These are phyloP conservation scores for Cylas formicarius DNA, from an alignment of 1,140 invertebrate genomes.

Conservation along the genomic window DNA sequence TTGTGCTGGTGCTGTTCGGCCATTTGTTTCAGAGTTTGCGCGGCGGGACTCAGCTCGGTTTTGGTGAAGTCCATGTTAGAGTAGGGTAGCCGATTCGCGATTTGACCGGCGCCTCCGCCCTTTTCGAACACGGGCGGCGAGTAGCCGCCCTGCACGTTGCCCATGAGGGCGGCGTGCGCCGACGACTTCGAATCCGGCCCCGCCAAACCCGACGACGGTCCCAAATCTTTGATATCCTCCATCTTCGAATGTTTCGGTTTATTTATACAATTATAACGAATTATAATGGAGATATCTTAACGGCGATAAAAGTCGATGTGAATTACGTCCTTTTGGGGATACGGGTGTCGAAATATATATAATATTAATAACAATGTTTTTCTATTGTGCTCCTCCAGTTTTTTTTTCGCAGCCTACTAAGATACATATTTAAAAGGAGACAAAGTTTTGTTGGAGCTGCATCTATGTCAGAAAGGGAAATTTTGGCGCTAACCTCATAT, in stretches of 20 bases:
- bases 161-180: slow-evolving; percentile 30
- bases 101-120: slow-evolving; percentile 29
- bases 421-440: too few relatives aligned
- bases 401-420: too few relatives aligned
- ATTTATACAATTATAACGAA: too few relatives aligned
- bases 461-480: too few relatives aligned
- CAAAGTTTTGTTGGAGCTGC: too few relatives aligned
- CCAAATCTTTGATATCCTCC: slow-evolving; percentile 42
- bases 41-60: slow-evolving; percentile 74
- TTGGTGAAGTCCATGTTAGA: slow-evolving; percentile 49
- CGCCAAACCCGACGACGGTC: slow-evolving; percentile 20
- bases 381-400: too few relatives aligned
- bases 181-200: too few relatives aligned
- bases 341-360: too few relatives aligned
- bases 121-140: slow-evolving; percentile 44
- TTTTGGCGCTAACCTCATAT: too few relatives aligned
- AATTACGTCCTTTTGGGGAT: too few relatives aligned
- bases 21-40: slow-evolving; percentile 92
- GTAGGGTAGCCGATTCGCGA: slow-evolving; percentile 41
- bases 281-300: too few relatives aligned
- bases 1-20: slow-evolving; percentile 93
- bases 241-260: slow-evolving; percentile 47
- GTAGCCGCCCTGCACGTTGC: slow-evolving; percentile 44
- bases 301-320: neutral
- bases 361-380: too few relatives aligned